Percentiles rank a stretch among this genome's conserved stretches.
These are phyloP conservation scores for Drosophila differens DNA, from an alignment of 2,888 invertebrate genomes.

Conservation along the genomic window DNA sequence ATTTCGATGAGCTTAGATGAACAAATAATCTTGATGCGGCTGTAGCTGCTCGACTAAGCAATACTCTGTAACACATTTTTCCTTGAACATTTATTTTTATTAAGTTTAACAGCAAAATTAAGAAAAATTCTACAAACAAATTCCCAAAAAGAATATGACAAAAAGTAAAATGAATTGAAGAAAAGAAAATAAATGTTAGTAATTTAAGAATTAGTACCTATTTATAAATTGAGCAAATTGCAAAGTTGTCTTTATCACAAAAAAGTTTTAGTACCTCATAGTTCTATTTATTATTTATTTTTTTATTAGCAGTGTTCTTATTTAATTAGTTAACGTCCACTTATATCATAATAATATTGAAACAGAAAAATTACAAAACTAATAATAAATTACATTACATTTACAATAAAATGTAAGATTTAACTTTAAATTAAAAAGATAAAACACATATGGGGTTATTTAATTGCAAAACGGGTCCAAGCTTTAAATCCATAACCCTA, in stretches of 20 bases:
- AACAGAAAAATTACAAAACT: not conserved
- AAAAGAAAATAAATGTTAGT: not conserved
- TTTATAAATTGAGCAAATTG: not conserved
- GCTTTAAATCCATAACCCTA: not conserved
- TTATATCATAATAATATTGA: not conserved
- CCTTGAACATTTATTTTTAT: not conserved
- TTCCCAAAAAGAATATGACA: not conserved
- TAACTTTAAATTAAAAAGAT: not conserved
- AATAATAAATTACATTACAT: too few species aligned
- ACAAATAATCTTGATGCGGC: slow-evolving; percentile 16
- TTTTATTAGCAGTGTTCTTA: not conserved
- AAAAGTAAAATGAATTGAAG: not conserved
- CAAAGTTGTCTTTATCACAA: not conserved
- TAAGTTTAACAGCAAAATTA: not conserved
- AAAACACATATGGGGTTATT: not conserved
- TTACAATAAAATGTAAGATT: too few species aligned
- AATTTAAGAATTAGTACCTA: too few species aligned
- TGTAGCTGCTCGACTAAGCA: slow-evolving; percentile 4
- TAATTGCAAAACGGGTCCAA: not conserved
- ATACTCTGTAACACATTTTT: slow-evolving; percentile 18
- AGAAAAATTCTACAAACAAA: not conserved
- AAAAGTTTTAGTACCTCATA: not conserved
- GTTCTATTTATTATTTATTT: not conserved
- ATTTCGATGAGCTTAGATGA: slow-evolving; percentile 29
- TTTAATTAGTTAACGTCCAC: not conserved